Percentiles rank a stretch among this genome's conserved stretches.
Conservation (phyloP, 2,113 vertebrate genomes). For the Solea senegalensis region DNA sequence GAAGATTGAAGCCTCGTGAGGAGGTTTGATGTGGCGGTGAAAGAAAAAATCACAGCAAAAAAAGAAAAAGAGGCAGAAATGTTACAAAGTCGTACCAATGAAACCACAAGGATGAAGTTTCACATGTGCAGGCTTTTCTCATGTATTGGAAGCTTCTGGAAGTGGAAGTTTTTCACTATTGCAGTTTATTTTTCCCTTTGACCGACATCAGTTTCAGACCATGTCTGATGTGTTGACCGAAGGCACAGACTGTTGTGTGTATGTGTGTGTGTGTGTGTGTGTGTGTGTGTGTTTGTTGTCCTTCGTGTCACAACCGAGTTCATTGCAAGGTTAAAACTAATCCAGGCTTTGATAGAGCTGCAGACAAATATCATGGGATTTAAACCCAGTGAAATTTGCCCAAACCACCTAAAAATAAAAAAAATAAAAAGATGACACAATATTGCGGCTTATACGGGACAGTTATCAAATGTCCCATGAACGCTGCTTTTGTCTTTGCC, state of each 20-base stretch:
- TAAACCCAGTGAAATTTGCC: constrained; percentile 5
- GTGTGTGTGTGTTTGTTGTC: background rate
- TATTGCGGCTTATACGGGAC: background rate
- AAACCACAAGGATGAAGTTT: constrained; percentile 2
- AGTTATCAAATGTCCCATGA: constrained; percentile 13
- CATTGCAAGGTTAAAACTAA: constrained; percentile 31
- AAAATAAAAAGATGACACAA: background rate
- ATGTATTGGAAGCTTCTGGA: background rate
- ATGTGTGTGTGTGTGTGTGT: too few relatives aligned
- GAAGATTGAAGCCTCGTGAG: constrained; percentile 33
- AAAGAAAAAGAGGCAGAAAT: constrained; percentile 21
- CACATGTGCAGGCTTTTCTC: background rate
- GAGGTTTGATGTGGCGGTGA: constrained; percentile 36
- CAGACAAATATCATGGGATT: constrained; percentile 27
- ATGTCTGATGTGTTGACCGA: constrained; percentile 14
- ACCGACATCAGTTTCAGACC: constrained; percentile 3
- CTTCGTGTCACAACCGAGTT: constrained; percentile 25
- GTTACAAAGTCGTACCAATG: background rate
- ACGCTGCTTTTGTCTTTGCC: constrained; percentile 20
- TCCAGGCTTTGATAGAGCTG: constrained; percentile 36
- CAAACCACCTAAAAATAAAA: background rate
- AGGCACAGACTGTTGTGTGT: background rate
- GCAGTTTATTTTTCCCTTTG: background rate
- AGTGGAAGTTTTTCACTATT: too few relatives aligned
- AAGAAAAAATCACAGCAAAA: constrained; percentile 25